phyloP scores from a whole-genome alignment of 2,797 vertebrate species.

The Podarcis lilfordi region DNA sequence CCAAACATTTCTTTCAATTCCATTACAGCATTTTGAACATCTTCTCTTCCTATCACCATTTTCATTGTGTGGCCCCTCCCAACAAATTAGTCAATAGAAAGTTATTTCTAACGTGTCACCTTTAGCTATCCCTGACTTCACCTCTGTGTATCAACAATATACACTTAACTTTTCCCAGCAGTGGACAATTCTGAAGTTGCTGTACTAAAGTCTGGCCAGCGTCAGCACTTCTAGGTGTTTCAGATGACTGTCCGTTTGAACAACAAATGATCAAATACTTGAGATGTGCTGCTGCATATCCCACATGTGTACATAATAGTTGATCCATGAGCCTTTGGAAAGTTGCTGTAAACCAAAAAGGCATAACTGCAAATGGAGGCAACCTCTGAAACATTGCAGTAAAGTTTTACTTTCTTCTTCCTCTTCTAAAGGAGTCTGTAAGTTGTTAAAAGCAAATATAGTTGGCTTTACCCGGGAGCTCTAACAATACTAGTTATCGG shows the following conservation, averaged over 20 bases:
- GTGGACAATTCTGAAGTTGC: no score
- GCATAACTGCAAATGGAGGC: background rate
- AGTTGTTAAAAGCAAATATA: background rate
- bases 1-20: background rate
- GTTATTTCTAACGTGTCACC: background rate
- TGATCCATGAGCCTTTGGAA: background rate
- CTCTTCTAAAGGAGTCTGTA: background rate
- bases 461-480: background rate
- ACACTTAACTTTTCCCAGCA: no score
- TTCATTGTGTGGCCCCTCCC: background rate
- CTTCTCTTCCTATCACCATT: background rate
- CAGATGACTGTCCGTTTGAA: background rate
- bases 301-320: background rate
- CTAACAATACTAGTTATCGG: background rate
- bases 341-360: background rate
- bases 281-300: background rate
- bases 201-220: background rate
- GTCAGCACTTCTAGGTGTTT: background rate
- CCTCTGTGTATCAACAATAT: background rate
- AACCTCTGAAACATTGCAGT: background rate
- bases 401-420: background rate
- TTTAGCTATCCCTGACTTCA: background rate
- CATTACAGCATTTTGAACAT: background rate
- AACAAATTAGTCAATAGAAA: no score
- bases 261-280: background rate